Evolutionary conservation across 2,797 vertebrate species (phyloP).

Genomic region (Gymnothorax reevesii): DNA sequence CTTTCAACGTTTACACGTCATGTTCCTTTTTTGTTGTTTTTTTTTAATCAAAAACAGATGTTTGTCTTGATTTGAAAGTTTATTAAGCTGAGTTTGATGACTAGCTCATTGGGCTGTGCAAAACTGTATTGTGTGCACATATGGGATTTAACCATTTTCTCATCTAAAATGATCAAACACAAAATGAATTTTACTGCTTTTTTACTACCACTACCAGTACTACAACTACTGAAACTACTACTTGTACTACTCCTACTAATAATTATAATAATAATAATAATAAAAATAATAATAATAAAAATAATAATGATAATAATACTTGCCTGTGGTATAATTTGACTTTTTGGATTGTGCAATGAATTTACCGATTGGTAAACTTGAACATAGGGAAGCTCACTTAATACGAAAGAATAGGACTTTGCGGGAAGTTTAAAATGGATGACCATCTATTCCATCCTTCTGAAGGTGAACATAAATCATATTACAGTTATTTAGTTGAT

Average conservation of each 20-base stretch:
- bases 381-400: background rate
- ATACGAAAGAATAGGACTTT: background rate
- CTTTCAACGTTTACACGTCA: background rate
- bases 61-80: constrained; percentile 2
- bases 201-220: too few species aligned
- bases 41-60: background rate
- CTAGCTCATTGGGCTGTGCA: background rate
- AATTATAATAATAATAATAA: too few species aligned
- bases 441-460: background rate
- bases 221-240: too few species aligned
- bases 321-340: too few species aligned
- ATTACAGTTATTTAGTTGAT: too few species aligned
- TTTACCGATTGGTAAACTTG: background rate
- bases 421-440: background rate
- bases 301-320: background rate
- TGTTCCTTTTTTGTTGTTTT: background rate
- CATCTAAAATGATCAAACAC: too few species aligned
- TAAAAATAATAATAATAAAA: background rate
- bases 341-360: background rate
- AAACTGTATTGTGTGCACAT: background rate
- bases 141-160: background rate
- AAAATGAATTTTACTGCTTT: too few species aligned
- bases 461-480: too few species aligned
- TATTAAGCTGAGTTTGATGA: background rate
- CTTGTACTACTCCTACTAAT: too few species aligned